Percentiles rank a stretch among this genome's conserved stretches.
Evolutionary conservation across 2,797 vertebrate species (phyloP).

Genomic region (Sebastes itinus): DNA sequence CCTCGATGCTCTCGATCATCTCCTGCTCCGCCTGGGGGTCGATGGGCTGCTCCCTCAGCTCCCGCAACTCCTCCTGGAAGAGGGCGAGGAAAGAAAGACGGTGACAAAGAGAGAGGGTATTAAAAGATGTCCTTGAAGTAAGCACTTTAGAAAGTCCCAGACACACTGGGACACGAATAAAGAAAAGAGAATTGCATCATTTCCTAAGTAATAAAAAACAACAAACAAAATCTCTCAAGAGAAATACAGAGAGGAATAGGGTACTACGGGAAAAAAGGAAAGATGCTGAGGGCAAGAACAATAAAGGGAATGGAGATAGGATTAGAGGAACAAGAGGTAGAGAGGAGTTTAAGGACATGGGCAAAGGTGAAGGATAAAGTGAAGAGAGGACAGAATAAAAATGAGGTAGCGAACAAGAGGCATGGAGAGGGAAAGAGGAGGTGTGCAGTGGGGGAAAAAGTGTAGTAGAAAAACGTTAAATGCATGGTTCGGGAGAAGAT

Average conservation of each 20-base stretch:
- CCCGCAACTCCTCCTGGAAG: slow-evolving; percentile 92
- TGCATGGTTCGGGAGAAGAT: slow-evolving; percentile 12
- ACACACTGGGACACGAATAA: background rate
- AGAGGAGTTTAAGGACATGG: slow-evolving; percentile 17
- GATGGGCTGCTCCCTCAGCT: slow-evolving; percentile 90
- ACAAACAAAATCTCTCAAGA: background rate
- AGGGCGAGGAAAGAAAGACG: background rate
- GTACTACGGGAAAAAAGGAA: background rate
- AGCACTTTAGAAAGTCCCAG: background rate
- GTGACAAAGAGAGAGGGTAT: background rate
- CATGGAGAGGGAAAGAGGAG: background rate
- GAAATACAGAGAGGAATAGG: background rate
- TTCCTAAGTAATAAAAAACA: background rate
- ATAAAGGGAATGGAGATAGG: background rate
- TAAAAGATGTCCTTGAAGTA: slow-evolving; percentile 5
- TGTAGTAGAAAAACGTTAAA: background rate
- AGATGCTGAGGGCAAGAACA: background rate
- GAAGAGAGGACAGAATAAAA: slow-evolving; percentile 10
- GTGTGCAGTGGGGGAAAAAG: background rate
- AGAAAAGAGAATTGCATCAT: slow-evolving; percentile 17
- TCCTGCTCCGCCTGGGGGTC: slow-evolving; percentile 97
- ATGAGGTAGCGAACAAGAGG: slow-evolving; percentile 17
- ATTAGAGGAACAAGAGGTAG: slow-evolving; percentile 1
- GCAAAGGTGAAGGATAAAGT: slow-evolving; percentile 43
- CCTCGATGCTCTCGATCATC: slow-evolving; percentile 95